phyloP scores from a whole-genome alignment of 2,888 invertebrate genomes.

The Dendrolimus houi region DNA sequence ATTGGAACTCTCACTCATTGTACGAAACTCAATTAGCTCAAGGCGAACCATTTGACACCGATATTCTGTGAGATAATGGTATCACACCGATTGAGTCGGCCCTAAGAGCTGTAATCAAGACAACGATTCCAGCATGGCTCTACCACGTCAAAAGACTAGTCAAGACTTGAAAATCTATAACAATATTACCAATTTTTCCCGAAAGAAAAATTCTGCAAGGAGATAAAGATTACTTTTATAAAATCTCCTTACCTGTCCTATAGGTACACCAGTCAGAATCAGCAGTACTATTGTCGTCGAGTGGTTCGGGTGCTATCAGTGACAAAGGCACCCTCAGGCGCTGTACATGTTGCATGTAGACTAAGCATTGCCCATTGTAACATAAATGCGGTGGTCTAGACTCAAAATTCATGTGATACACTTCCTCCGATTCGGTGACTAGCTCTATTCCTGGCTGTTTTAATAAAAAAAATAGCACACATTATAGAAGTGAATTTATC shows the following conservation, averaged over 20 bases:
- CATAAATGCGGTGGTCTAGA: conserved; percentile 60
- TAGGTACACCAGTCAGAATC: conserved; percentile 81
- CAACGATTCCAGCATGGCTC: background rate
- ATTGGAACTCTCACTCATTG: too few relatives aligned
- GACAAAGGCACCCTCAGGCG: conserved; percentile 52
- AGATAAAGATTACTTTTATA: too few relatives aligned
- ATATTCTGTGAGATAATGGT: too few relatives aligned
- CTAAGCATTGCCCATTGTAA: conserved; percentile 53
- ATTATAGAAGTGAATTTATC: too few relatives aligned
- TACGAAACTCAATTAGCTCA: too few relatives aligned
- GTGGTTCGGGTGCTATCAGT: conserved; percentile 42
- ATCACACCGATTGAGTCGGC: too few relatives aligned
- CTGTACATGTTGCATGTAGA: conserved; percentile 57
- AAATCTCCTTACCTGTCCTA: conserved; percentile 36
- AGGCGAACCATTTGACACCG: too few relatives aligned
- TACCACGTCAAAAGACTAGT: background rate
- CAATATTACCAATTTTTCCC: too few relatives aligned
- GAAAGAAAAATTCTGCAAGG: too few relatives aligned
- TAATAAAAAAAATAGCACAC: background rate
- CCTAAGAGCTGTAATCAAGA: too few relatives aligned
- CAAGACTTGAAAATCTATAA: too few relatives aligned
- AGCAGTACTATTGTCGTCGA: conserved; percentile 42
- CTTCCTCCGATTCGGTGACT: conserved; percentile 33
- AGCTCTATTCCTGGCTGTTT: conserved; percentile 1
- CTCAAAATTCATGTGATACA: conserved; percentile 29